Evolutionary conservation across 1,140 invertebrate species (phyloP).

Genomic region (Drosophila funebris): DNA sequence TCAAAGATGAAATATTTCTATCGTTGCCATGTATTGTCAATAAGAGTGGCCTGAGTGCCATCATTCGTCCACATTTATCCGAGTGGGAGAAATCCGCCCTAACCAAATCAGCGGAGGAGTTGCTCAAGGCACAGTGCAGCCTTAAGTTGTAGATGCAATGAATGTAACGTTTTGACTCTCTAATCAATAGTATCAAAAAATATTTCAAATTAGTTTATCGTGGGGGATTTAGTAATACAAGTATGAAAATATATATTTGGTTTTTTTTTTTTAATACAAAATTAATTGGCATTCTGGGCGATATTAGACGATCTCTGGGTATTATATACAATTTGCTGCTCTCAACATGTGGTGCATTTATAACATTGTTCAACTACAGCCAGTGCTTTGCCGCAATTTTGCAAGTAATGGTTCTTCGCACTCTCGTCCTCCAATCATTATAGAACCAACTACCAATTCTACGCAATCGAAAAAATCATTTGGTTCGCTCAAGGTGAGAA

Average conservation of each 20-base stretch:
- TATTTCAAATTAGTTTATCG: not conserved
- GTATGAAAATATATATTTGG: conserved; percentile 14
- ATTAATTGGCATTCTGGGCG: not conserved
- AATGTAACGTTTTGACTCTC: not conserved
- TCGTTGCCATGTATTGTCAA: conserved; percentile 92
- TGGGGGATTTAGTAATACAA: not conserved
- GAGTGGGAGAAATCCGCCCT: conserved; percentile 86
- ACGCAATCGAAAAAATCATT: not conserved
- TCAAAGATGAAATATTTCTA: conserved; percentile 91
- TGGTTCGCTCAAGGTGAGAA: not conserved
- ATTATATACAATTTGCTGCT: not conserved
- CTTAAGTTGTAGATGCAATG: conserved; percentile 16
- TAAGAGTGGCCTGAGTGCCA: conserved; percentile 88
- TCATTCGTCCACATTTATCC: conserved; percentile 89
- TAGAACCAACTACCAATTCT: not conserved
- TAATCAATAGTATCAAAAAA: not conserved
- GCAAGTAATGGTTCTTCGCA: not conserved
- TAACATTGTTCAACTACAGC: not conserved
- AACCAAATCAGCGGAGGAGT: conserved; percentile 49
- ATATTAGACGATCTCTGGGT: not conserved
- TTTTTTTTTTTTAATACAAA: conserved; percentile 20
- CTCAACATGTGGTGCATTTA: not conserved
- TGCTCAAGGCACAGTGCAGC: conserved; percentile 6
- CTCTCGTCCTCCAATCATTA: not conserved
- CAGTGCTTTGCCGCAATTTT: not conserved